Percentiles rank a stretch among this genome's conserved stretches.
phyloP scores from a whole-genome alignment of 2,888 invertebrate species.

The Ametastegia equiseti region DNA sequence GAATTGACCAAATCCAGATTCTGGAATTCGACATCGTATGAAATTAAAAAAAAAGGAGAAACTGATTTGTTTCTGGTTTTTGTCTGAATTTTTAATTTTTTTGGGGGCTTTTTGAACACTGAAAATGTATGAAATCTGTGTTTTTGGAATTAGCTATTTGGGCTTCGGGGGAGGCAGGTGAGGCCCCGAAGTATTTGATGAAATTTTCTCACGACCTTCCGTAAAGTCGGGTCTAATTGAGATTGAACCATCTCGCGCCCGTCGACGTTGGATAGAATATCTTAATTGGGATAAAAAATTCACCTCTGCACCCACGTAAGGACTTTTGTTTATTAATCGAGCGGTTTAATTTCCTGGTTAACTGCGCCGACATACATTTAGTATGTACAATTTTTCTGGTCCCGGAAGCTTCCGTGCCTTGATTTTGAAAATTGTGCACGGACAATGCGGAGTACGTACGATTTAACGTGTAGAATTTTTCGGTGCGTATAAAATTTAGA shows the following conservation, averaged over 20 bases:
- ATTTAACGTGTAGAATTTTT: too few species aligned
- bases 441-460: too few species aligned
- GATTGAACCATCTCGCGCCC: background rate
- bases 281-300: conserved; percentile 41
- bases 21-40: too few species aligned
- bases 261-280: conserved; percentile 18
- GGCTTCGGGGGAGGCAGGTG: background rate
- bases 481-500: too few species aligned
- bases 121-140: background rate
- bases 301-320: conserved; percentile 45
- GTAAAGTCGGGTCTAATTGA: conserved; percentile 1
- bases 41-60: too few species aligned
- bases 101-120: too few species aligned
- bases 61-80: too few species aligned
- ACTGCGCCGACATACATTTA: background rate
- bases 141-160: background rate
- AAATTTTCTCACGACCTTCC: conserved; percentile 45
- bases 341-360: background rate
- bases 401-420: too few species aligned
- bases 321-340: background rate
- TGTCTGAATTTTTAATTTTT: too few species aligned
- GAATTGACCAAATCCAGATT: too few species aligned
- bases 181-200: background rate
- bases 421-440: too few species aligned
- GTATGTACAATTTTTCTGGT: too few species aligned